Percentiles rank a stretch among this genome's conserved stretches.
phyloP scores from a whole-genome alignment of 2,113 vertebrate species.

The Cacatua alba region DNA sequence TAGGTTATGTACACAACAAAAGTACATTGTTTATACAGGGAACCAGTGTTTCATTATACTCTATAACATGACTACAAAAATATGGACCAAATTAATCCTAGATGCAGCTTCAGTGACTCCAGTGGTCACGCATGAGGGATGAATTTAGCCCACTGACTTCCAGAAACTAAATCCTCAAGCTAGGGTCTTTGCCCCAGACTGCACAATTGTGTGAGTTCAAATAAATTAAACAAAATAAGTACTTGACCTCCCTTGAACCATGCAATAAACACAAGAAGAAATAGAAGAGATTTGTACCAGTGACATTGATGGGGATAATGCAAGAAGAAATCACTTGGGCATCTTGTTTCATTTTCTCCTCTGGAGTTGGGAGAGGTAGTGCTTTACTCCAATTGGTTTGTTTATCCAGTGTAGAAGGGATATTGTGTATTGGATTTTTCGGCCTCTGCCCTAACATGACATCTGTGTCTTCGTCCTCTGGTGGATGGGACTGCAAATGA shows the following conservation, averaged over 20 bases:
- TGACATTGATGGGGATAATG: constrained; percentile 98
- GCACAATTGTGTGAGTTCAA: constrained; percentile 14
- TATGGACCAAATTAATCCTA: constrained; percentile 46
- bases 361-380: constrained; percentile 95
- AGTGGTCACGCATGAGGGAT: not conserved
- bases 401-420: constrained; percentile 96
- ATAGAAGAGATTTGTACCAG: constrained; percentile 84
- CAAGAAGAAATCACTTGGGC: constrained; percentile 93
- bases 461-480: constrained; percentile 88
- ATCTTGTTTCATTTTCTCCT: constrained; percentile 95
- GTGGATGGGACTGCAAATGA: constrained; percentile 86
- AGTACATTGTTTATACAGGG: constrained; percentile 43
- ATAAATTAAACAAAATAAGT: constrained; percentile 58
- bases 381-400: constrained; percentile 98
- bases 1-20: constrained; percentile 69
- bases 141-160: constrained; percentile 48
- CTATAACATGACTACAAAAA: constrained; percentile 8
- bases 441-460: constrained; percentile 91
- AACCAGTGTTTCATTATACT: constrained; percentile 15
- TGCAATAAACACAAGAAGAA: constrained; percentile 61
- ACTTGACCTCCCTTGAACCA: constrained; percentile 61
- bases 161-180: constrained; percentile 15
- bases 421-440: constrained; percentile 92
- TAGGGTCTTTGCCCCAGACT: constrained; percentile 16
- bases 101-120: not conserved